Evolutionary conservation across 1,140 invertebrate genomes (phyloP).

Genomic region (Uloborus diversus): DNA sequence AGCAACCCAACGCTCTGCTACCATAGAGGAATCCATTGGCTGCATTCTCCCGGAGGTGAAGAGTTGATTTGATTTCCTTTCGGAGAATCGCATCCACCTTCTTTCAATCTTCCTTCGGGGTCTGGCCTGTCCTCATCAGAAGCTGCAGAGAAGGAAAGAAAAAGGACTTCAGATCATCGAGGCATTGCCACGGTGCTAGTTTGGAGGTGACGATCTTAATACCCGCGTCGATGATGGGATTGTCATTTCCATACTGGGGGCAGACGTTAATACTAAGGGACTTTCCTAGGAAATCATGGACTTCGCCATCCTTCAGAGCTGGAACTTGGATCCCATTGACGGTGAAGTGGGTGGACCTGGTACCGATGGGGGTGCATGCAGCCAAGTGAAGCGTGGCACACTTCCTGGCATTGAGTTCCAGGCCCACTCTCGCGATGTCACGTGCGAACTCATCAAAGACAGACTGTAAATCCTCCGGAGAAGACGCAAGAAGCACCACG

Average conservation of each 20-base stretch:
- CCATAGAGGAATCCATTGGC: slow-evolving; percentile 1
- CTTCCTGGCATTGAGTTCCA: neutral
- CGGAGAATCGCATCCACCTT: neutral
- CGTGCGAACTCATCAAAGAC: neutral
- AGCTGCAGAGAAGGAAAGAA: neutral
- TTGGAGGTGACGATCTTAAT: no score
- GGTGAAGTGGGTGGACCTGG: no score
- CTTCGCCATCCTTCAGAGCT: no score
- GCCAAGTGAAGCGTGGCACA: neutral
- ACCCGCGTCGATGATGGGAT: no score
- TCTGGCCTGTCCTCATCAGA: neutral
- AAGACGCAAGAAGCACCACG: neutral
- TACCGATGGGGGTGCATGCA: no score
- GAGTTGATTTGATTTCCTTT: neutral
- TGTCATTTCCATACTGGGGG: no score
- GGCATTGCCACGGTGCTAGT: neutral
- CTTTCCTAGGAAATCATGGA: no score
- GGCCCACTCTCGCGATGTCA: neutral
- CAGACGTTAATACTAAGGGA: no score
- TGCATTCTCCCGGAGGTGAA: neutral
- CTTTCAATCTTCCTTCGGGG: neutral
- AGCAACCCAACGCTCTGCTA: neutral
- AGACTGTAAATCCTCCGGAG: neutral
- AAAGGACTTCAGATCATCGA: neutral
- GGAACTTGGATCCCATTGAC: no score